Evolutionary conservation across 2,113 vertebrate species (phyloP), one percentile per base, ranked within the genome.

Genomic region (Ctenomys sociabilis): DNA sequence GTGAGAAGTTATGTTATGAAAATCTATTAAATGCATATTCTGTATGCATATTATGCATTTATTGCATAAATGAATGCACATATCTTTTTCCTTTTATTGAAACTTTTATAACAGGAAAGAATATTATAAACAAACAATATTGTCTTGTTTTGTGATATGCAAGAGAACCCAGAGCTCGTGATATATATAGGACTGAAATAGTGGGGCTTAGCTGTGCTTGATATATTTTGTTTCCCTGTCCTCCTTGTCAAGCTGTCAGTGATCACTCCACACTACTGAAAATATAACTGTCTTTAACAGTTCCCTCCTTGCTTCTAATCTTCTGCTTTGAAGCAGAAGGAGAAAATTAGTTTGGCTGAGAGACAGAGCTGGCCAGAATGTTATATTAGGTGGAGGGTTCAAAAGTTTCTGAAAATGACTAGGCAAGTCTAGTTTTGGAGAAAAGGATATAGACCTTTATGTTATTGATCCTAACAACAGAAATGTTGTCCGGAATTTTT

Each of bases 271-370:
- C 54, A 95, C 26, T 40, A 73, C 40, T 92, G 85, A 68, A 94
- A 90, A 90, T 80, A 92, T 81, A 96, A 92, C 73, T 78, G 49
- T 81, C 68, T 81, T 94, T 37, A 94, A 63, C 57, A 77, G 61
- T 59, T 94, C 66, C 21, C 66, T 97, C 61, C 43, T 26, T 83
- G 52, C 37, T 85, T 95, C 75, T 94, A 88, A 93, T 88, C 84
- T 90, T 61, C 75, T 88, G 2, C 64, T 96, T 94, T 95, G 88
- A 94, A 96, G 93, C 85, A 59, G 78, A 75, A 93, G 37, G 77
- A 93, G 92, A 97, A 95, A 97, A 95, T 97, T 81, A 95, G 52
- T 94, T 97, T 97, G 93, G 66, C 61, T 64, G 35, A 77, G 52
- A 83, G 72, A 96, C 91, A 95, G 91, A 49, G 52, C 54, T 49